A percentile compares a stretch with the other conserved stretches of the same genome.
Evolutionary conservation across 2,888 invertebrate genomes (phyloP).

Genomic region (Campoplex nolae): DNA sequence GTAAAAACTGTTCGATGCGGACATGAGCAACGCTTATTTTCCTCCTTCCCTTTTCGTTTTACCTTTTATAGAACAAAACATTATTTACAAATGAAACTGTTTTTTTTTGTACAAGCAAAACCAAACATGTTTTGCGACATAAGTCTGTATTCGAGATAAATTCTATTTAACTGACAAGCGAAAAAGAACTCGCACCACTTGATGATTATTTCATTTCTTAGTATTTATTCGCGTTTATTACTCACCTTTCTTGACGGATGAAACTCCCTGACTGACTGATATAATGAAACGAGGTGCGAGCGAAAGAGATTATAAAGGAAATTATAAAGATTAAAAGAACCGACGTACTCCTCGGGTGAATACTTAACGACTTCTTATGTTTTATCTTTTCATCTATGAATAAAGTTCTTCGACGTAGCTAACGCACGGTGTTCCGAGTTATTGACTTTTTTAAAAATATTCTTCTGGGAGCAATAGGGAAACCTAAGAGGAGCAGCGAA

Average conservation of each 20-base stretch:
- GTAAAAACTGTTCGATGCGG: background rate
- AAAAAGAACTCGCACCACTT: background rate
- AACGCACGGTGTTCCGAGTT: slow-evolving; percentile 43
- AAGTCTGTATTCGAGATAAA: background rate
- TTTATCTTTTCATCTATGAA: slow-evolving; percentile 16
- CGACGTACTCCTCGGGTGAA: slow-evolving; percentile 6
- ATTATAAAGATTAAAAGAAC: slow-evolving; percentile 30
- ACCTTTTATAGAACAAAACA: no score
- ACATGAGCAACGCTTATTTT: background rate
- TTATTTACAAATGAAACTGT: background rate
- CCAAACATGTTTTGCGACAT: background rate
- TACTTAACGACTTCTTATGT: slow-evolving; percentile 36
- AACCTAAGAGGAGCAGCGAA: background rate
- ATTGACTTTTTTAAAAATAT: background rate
- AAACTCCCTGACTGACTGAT: background rate
- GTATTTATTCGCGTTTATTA: background rate
- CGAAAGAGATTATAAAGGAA: slow-evolving; percentile 18
- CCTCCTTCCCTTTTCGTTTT: no score
- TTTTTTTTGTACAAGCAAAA: background rate
- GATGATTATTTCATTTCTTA: background rate
- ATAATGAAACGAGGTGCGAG: background rate
- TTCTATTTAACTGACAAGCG: background rate
- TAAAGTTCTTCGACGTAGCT: slow-evolving; percentile 52
- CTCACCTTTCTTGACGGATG: background rate
- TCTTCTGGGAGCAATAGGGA: background rate